A percentile compares a stretch with the other conserved stretches of the same genome.
phyloP scores from a whole-genome alignment of 2,113 vertebrate genomes.

The Orycteropus afer region DNA sequence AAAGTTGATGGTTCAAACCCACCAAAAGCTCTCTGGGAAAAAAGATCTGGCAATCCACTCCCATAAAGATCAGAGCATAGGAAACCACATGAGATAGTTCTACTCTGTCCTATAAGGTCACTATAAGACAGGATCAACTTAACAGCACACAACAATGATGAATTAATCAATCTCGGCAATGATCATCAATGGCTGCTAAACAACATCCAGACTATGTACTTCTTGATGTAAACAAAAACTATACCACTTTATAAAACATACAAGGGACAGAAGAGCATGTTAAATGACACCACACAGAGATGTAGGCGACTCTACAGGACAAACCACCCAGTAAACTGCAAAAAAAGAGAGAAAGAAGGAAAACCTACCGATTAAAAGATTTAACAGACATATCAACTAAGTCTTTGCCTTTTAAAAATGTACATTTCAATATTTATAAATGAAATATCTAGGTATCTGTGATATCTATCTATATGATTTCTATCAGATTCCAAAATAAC shows the following conservation, averaged over 20 bases:
- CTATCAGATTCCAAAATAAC: not conserved
- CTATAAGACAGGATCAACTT: too few relatives aligned
- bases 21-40: too few relatives aligned
- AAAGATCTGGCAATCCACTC: too few relatives aligned
- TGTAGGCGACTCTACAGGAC: not conserved
- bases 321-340: not conserved
- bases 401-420: not conserved
- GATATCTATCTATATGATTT: not conserved
- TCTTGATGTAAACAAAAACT: not conserved
- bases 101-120: too few relatives aligned
- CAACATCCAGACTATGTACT: not conserved
- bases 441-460: not conserved
- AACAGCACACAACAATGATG: not conserved
- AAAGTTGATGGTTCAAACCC: too few relatives aligned
- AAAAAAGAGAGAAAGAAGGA: conserved; percentile 3
- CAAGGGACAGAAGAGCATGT: not conserved
- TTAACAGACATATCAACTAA: not conserved
- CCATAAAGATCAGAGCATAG: too few relatives aligned
- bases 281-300: not conserved
- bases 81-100: too few relatives aligned
- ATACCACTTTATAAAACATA: not conserved
- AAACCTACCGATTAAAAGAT: not conserved
- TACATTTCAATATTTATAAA: not conserved
- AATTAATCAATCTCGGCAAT: not conserved
- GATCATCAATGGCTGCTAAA: not conserved